Base-by-base conservation (phyloP, 1,140 invertebrate species). In the Megalopta genalis region DNA sequence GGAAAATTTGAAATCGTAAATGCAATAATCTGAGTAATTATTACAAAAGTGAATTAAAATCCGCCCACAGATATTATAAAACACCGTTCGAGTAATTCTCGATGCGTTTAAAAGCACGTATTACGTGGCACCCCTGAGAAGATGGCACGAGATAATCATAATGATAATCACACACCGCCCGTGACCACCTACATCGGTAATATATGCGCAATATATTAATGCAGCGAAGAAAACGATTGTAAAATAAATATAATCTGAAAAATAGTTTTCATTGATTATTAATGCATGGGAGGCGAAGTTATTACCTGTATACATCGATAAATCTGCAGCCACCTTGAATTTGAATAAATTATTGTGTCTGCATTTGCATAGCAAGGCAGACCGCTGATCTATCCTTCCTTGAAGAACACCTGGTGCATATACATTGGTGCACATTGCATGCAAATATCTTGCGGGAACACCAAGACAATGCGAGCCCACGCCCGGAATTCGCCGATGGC, bases 311-410 rank as follows among this genome's bases (percentile, higher is more conserved):
- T 79, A 77, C 82, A 83, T 81, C 85, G 82, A 85, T 83, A 67
- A 70, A 77, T 85, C 84, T 86, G 80, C 81, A 80, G 89, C 85
- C 80, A 83, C 82, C 76, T 88, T 83, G 86, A 86, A 89, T 88
- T 85, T 88, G 81, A 84, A 90, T 90, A 88, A 91, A 89, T 91
- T 90, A 90, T 87, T 74, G 42, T 74, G 39, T n/a, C 32, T 67
- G 39, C 72, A 89, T 88, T 87, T 85, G 84, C 89, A 90, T 90
- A 77, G 86, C 80, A 88, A 87, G 84, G 84, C 75, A 77, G 69
- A 78, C 86, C 85, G 85, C 86, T 59, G 67, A 74, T 81, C 54
- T 57, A 57, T 65, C 70, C 71, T 76, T 74, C 54, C 84, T 71
- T 67, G 72, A 66, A 66, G 81, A 82, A 86, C 83, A 86, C 82